Evolutionary conservation across 2,113 vertebrate species (phyloP).

Genomic region (Galemys pyrenaicus): DNA sequence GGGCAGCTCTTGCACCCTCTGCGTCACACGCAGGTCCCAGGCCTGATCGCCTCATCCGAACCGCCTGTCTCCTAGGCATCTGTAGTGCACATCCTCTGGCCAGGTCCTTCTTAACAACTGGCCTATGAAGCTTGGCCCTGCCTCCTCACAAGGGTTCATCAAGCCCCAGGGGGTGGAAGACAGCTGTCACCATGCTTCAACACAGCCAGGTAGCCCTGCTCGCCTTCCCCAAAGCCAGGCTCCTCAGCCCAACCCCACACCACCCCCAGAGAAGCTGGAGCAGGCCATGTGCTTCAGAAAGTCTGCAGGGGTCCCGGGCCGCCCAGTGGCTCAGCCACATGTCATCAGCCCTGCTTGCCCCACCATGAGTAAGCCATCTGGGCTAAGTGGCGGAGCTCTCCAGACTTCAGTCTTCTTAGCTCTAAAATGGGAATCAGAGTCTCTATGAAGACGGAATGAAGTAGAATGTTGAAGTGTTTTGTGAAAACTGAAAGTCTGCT

Average conservation of each 20-base stretch:
- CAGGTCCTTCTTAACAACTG: not conserved
- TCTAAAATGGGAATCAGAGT: not conserved
- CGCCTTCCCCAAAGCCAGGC: not conserved
- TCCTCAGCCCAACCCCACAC: too few relatives aligned
- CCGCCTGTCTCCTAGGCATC: not conserved
- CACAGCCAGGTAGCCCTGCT: not conserved
- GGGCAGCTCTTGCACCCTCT: not conserved
- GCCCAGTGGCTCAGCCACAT: not conserved
- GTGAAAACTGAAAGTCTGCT: not conserved
- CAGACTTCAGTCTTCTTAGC: not conserved
- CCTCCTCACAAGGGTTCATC: not conserved
- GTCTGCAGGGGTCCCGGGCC: not conserved
- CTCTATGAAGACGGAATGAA: not conserved
- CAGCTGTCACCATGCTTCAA: not conserved
- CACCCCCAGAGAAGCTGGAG: not conserved
- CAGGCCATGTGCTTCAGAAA: not conserved
- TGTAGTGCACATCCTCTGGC: rapidly evolving
- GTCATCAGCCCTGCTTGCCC: not conserved
- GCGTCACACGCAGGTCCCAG: not conserved
- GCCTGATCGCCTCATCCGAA: too few relatives aligned
- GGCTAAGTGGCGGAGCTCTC: not conserved
- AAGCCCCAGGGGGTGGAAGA: not conserved
- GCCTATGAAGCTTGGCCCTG: not conserved
- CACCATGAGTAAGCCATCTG: not conserved
- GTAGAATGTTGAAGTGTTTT: not conserved